Evolutionary conservation across 2,888 invertebrate genomes (phyloP).

Genomic region (Pachycephus smyrnensis): DNA sequence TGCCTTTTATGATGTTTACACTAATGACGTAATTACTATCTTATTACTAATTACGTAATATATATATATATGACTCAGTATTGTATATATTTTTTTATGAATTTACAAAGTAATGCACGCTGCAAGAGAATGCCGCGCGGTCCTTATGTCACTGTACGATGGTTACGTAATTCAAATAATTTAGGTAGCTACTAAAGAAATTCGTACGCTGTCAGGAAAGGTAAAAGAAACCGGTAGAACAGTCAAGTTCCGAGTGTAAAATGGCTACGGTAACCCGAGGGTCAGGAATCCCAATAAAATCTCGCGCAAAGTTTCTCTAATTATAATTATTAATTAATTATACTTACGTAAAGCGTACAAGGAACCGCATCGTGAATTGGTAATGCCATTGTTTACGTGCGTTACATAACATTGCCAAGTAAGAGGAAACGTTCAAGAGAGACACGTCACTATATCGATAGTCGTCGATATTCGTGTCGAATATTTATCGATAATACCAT

Average conservation of each 20-base stretch:
- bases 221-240: neutral
- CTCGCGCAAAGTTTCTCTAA: conserved; percentile 38
- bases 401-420: neutral
- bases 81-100: neutral
- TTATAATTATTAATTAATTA: conserved; percentile 48
- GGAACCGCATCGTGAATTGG: conserved; percentile 8
- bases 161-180: neutral
- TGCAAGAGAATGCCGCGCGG: too few species aligned
- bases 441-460: neutral
- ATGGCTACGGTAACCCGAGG: conserved; percentile 33
- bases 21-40: too few species aligned
- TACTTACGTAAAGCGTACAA: conserved; percentile 20
- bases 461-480: too few species aligned
- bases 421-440: neutral
- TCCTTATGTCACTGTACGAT: neutral
- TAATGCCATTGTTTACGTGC: conserved; percentile 6
- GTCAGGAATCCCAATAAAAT: conserved; percentile 46
- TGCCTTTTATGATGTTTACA: too few species aligned
- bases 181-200: neutral
- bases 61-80: neutral
- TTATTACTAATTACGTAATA: too few species aligned
- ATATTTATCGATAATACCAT: neutral
- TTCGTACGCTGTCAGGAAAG: neutral
- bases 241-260: neutral
- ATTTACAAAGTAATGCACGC: neutral